These are phyloP conservation scores for Nemotelus pantherinus DNA, from an alignment of 2,888 invertebrate species.

Conservation along the genomic window DNA sequence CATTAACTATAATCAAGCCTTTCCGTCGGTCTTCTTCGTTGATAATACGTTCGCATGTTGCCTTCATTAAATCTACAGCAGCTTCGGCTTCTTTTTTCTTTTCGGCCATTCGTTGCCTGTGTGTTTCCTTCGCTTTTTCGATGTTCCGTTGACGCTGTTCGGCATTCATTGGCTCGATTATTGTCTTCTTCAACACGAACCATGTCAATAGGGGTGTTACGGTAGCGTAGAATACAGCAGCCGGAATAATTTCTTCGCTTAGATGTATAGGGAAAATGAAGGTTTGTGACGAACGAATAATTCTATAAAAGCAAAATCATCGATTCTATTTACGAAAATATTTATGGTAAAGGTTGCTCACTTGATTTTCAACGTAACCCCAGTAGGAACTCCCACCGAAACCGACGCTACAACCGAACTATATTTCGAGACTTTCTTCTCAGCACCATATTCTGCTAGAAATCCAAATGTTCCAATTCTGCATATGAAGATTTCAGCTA, in stretches of 20 bases:
- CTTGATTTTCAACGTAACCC: slow-evolving; percentile 90
- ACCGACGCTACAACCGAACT: slow-evolving; percentile 88
- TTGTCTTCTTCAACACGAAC: slow-evolving; percentile 81
- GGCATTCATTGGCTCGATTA: slow-evolving; percentile 84
- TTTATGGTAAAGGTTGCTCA: slow-evolving; percentile 63
- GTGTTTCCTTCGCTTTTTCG: slow-evolving; percentile 83
- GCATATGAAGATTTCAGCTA: slow-evolving; percentile 52
- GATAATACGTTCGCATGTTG: slow-evolving; percentile 84
- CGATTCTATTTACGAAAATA: slow-evolving; percentile 29
- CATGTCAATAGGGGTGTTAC: slow-evolving; percentile 85
- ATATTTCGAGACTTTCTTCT: slow-evolving; percentile 91
- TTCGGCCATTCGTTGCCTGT: slow-evolving; percentile 76
- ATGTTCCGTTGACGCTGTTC: slow-evolving; percentile 82
- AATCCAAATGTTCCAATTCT: slow-evolving; percentile 89
- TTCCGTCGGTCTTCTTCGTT: slow-evolving; percentile 82
- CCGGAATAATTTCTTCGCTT: slow-evolving; percentile 89
- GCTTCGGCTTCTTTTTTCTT: slow-evolving; percentile 86
- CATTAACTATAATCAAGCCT: slow-evolving; percentile 87
- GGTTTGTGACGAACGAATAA: slow-evolving; percentile 86
- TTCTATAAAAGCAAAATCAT: slow-evolving; percentile 66
- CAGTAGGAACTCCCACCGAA: slow-evolving; percentile 84
- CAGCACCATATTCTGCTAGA: slow-evolving; percentile 88
- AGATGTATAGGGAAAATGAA: slow-evolving; percentile 90
- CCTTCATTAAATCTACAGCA: slow-evolving; percentile 90
- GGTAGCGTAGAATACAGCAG: slow-evolving; percentile 93